A percentile compares a stretch with the other conserved stretches of the same genome.
Evolutionary conservation across 2,113 vertebrate species (phyloP).

Genomic region (Acrocephalus arundinaceus): DNA sequence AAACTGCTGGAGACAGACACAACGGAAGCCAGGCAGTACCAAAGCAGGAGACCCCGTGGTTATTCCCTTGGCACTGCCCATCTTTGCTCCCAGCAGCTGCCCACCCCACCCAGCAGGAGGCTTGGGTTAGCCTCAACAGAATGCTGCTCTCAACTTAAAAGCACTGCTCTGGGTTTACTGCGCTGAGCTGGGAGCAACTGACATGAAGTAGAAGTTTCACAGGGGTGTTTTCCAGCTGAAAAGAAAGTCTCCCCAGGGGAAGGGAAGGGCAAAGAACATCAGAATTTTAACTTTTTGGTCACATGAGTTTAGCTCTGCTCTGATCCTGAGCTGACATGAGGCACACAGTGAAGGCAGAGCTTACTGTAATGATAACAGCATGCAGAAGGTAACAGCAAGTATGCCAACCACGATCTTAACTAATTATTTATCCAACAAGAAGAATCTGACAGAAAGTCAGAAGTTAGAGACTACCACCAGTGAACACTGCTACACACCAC

Average conservation of each 20-base stretch:
- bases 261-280: not conserved
- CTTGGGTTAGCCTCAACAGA: not conserved
- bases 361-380: not conserved
- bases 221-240: not conserved
- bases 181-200: not conserved
- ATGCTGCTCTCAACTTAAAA: not conserved
- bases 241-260: not conserved
- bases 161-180: not conserved
- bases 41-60: fast-evolving
- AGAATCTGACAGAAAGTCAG: not conserved
- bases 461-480: not conserved
- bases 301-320: not conserved
- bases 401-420: not conserved
- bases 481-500: not conserved
- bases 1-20: not conserved
- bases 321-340: not conserved
- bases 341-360: fast-evolving
- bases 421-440: not conserved
- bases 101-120: not conserved
- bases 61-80: not conserved
- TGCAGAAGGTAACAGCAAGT: not conserved
- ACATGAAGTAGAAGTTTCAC: not conserved
- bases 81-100: fast-evolving
- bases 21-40: not conserved
- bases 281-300: not conserved